These are phyloP conservation scores for Sebastes minor DNA, from an alignment of 2,797 vertebrate species.

Conservation along the genomic window DNA sequence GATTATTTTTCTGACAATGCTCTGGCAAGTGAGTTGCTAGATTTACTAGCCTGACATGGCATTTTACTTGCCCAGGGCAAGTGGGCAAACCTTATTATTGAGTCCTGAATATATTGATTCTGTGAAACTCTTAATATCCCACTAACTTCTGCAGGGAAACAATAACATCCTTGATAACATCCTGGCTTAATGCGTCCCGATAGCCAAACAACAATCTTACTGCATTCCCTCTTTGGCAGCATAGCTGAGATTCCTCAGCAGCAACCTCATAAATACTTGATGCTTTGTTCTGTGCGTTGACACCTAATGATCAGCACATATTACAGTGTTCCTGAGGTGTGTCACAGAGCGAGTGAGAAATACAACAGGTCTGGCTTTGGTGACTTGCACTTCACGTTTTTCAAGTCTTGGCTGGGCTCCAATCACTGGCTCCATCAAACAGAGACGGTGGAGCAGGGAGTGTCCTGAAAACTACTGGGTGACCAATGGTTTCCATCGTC, in stretches of 20 bases:
- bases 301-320: slow-evolving; percentile 46
- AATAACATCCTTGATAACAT: background rate
- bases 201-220: background rate
- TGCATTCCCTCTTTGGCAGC: slow-evolving; percentile 28
- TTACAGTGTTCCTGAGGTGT: slow-evolving; percentile 50
- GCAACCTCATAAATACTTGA: slow-evolving; percentile 64
- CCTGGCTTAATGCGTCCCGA: background rate
- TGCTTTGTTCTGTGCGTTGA: slow-evolving; percentile 44
- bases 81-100: too few species aligned
- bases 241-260: slow-evolving; percentile 71
- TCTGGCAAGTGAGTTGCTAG: too few species aligned
- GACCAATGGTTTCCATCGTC: slow-evolving; percentile 29
- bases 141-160: background rate
- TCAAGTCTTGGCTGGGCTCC: slow-evolving; percentile 68
- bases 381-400: slow-evolving; percentile 79
- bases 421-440: slow-evolving; percentile 45
- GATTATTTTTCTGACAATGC: background rate
- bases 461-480: slow-evolving; percentile 19
- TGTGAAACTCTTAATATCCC: background rate
- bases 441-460: slow-evolving; percentile 25
- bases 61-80: too few species aligned
- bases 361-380: slow-evolving; percentile 63
- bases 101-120: background rate
- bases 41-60: too few species aligned
- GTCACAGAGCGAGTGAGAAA: slow-evolving; percentile 35